These are phyloP conservation scores for Tridacna crocea DNA, from an alignment of 2,888 invertebrate genomes.

Conservation along the genomic window DNA sequence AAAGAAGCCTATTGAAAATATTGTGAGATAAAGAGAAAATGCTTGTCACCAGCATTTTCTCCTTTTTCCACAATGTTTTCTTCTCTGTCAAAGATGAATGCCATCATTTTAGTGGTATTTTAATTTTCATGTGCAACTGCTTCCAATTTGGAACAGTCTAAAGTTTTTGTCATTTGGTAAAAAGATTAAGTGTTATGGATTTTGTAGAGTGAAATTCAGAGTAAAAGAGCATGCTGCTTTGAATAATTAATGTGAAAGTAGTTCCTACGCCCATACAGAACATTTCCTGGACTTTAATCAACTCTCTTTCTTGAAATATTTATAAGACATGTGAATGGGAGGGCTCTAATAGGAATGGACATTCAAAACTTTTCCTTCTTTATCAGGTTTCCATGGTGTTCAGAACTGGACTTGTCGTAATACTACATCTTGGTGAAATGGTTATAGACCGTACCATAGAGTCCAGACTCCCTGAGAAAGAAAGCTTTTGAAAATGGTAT, in stretches of 20 bases:
- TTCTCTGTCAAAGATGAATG: too few species aligned
- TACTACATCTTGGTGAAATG: too few species aligned
- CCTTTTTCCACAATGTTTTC: neutral
- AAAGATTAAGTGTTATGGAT: neutral
- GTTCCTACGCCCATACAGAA: conserved; percentile 24
- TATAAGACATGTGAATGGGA: conserved; percentile 21
- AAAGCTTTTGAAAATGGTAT: too few species aligned
- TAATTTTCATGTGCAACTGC: too few species aligned
- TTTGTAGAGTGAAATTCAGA: conserved; percentile 5
- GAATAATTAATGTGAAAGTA: conserved; percentile 23
- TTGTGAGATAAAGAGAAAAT: neutral
- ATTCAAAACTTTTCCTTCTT: neutral
- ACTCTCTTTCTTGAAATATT: conserved; percentile 19
- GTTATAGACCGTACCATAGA: too few species aligned
- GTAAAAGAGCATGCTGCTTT: conserved; percentile 8
- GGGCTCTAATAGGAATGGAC: conserved; percentile 10
- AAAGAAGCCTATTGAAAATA: neutral
- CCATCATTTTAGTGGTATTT: too few species aligned
- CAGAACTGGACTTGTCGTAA: too few species aligned
- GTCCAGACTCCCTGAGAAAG: too few species aligned
- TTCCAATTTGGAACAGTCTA: too few species aligned
- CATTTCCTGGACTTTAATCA: conserved; percentile 24
- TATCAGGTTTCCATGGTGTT: neutral
- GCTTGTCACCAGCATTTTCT: neutral
- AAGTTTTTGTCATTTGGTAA: too few species aligned